Evolutionary conservation across 1,140 invertebrate species (phyloP).

Genomic region (Coelopa frigida): DNA sequence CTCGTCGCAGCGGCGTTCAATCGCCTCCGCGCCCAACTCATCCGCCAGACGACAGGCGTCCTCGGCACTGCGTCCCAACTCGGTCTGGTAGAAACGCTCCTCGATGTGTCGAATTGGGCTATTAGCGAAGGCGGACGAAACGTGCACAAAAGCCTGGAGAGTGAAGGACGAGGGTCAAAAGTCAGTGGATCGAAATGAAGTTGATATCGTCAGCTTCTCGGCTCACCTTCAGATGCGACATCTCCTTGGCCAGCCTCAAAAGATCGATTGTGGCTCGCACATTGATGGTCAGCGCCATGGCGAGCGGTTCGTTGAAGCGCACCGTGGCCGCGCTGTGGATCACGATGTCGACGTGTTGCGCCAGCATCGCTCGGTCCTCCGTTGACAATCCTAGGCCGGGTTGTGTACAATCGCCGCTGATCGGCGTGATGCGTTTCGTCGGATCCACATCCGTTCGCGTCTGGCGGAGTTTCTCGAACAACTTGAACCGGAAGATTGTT

Average conservation of each 20-base stretch:
- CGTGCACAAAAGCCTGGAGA: slow-evolving; percentile 50
- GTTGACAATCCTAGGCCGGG: slow-evolving; percentile 60
- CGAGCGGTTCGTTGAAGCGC: slow-evolving; percentile 70
- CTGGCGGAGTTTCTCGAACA: slow-evolving; percentile 14
- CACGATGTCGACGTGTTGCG: slow-evolving; percentile 55
- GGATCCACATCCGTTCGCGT: too few species aligned
- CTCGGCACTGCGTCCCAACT: slow-evolving; percentile 52
- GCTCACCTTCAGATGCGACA: slow-evolving; percentile 63
- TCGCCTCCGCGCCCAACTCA: slow-evolving; percentile 49
- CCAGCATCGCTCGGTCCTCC: slow-evolving; percentile 45
- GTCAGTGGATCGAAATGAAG: not conserved
- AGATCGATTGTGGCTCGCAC: slow-evolving; percentile 50
- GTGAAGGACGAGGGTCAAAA: not conserved
- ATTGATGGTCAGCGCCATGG: slow-evolving; percentile 53
- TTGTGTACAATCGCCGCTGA: slow-evolving; percentile 52
- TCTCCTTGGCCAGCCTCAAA: slow-evolving; percentile 53
- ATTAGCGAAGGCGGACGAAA: slow-evolving; percentile 68
- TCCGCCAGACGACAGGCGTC: slow-evolving; percentile 52
- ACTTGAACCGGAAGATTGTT: not conserved
- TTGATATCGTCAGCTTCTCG: not conserved
- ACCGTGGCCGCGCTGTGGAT: slow-evolving; percentile 83
- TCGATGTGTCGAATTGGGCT: slow-evolving; percentile 54
- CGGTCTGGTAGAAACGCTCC: slow-evolving; percentile 65
- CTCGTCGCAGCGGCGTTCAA: slow-evolving; percentile 60
- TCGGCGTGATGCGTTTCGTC: slow-evolving; percentile 30